These are phyloP conservation scores for Echinometra lucunter DNA, from an alignment of 53 echinoderm and acorn worm species.

Conservation along the genomic window DNA sequence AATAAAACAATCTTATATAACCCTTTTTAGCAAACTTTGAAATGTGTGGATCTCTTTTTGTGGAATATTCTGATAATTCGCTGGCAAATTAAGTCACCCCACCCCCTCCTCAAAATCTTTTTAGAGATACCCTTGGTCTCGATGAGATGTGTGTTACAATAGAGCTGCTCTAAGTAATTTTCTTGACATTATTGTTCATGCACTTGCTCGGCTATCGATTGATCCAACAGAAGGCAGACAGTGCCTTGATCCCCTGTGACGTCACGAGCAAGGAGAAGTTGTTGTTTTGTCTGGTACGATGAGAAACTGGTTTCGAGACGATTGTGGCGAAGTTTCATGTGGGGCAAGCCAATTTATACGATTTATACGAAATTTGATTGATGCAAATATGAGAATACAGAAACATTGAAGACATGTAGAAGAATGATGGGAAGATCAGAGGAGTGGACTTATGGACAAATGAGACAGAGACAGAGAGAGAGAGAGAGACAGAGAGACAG, in stretches of 20 bases:
- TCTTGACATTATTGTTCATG: not conserved
- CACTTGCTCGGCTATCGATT: not conserved
- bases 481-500: not conserved
- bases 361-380: not conserved
- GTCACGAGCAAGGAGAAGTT: not conserved
- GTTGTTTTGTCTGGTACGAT: not conserved
- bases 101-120: too few relatives aligned
- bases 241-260: not conserved
- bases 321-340: not conserved
- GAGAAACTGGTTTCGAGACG: not conserved
- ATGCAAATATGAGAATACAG: not conserved
- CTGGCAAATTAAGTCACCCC: too few relatives aligned
- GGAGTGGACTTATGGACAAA: not conserved
- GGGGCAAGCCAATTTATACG: not conserved
- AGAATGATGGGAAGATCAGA: not conserved
- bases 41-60: too few relatives aligned
- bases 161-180: not conserved
- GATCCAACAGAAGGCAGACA: not conserved
- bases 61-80: too few relatives aligned
- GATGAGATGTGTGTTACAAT: too few relatives aligned
- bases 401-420: not conserved
- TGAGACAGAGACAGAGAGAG: too few relatives aligned
- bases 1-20: too few relatives aligned
- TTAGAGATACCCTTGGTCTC: too few relatives aligned
- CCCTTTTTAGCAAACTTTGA: too few relatives aligned